A percentile compares a stretch with the other conserved stretches of the same genome.
phyloP scores from a whole-genome alignment of 2,797 vertebrate genomes.

The Coluber constrictor region DNA sequence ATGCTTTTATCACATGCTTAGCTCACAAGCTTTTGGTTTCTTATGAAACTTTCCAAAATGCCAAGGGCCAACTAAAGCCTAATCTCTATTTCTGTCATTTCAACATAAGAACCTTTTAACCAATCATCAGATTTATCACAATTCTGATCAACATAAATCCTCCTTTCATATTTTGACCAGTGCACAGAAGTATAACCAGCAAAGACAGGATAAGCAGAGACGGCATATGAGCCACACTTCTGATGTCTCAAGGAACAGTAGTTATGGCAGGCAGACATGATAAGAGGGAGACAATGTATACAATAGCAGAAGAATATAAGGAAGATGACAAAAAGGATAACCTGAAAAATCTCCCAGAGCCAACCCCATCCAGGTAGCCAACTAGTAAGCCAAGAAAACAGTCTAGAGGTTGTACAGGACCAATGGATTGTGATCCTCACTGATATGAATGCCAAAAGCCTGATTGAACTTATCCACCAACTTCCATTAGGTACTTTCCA shows the following conservation, averaged over 20 bases:
- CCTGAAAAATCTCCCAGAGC: neutral
- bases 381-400: neutral
- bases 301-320: neutral
- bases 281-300: neutral
- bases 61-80: neutral
- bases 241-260: neutral
- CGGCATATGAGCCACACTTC: neutral
- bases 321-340: neutral
- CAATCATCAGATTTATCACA: neutral
- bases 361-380: neutral
- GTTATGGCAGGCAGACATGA: neutral
- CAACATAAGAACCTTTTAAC: neutral
- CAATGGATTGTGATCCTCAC: neutral
- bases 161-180: neutral
- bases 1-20: neutral
- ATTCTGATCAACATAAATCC: neutral
- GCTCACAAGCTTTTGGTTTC: neutral
- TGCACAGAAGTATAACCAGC: neutral
- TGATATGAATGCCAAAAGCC: neutral
- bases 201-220: neutral
- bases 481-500: neutral
- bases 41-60: neutral
- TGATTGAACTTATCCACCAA: neutral
- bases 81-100: neutral
- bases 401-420: neutral